These are phyloP conservation scores for Aphodius sticticus DNA, from an alignment of 2,888 invertebrate species.

Conservation along the genomic window DNA sequence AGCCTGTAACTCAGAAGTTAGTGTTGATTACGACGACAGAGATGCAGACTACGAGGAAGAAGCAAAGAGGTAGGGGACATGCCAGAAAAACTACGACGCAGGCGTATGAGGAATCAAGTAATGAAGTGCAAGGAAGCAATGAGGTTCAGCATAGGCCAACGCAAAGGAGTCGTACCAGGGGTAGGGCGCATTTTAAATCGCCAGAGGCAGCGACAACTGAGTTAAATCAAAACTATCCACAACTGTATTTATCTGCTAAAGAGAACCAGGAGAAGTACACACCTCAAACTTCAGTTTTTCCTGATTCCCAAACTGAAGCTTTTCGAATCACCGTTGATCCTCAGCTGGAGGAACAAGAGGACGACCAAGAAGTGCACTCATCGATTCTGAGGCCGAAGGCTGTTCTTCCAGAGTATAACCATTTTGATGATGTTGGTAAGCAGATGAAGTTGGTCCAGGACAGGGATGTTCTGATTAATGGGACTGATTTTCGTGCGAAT, in stretches of 20 bases:
- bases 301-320: constrained; percentile 46
- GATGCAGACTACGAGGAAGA: constrained; percentile 11
- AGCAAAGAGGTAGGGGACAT: constrained; percentile 11
- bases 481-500: neutral
- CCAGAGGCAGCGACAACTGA: constrained; percentile 47
- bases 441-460: constrained; percentile 1
- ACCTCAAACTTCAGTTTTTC: constrained; percentile 34
- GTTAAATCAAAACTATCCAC: constrained; percentile 56
- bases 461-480: neutral
- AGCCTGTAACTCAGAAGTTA: constrained; percentile 28
- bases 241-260: constrained; percentile 49
- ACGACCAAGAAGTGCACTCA: constrained; percentile 65
- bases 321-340: constrained; percentile 58
- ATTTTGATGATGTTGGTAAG: constrained; percentile 14
- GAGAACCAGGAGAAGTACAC: constrained; percentile 43
- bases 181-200: constrained; percentile 64
- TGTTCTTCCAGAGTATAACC: constrained; percentile 17
- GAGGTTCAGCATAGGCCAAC: constrained; percentile 33
- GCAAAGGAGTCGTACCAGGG: constrained; percentile 61
- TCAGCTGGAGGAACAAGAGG: constrained; percentile 49
- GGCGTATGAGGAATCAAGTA: constrained; percentile 52
- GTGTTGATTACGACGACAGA: constrained; percentile 25
- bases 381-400: constrained; percentile 63
- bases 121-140: constrained; percentile 33
- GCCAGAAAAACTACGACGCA: constrained; percentile 37